Conservation (phyloP, 2,888 invertebrate species). For the Cephus nigrinus region DNA sequence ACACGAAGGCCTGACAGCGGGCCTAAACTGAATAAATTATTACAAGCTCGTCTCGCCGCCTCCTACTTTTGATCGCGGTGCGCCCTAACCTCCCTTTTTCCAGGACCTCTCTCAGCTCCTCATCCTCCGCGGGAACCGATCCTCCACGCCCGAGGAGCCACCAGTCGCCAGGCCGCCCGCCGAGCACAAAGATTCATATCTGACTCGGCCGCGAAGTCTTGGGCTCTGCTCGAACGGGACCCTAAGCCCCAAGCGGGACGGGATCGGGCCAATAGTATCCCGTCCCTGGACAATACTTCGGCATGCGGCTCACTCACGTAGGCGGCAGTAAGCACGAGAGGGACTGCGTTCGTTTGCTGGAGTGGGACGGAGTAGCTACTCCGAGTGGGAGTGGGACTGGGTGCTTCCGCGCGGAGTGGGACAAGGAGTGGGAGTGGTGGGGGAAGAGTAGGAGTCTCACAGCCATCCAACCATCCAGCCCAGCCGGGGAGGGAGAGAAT, state of each 20-base stretch:
- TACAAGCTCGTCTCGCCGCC: slow-evolving; percentile 40
- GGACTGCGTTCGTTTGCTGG: background rate
- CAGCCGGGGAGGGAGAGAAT: slow-evolving; percentile 30
- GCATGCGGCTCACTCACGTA: slow-evolving; percentile 28
- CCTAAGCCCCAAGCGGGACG: slow-evolving; percentile 59
- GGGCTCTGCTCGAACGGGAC: slow-evolving; percentile 58
- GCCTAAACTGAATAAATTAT: slow-evolving; percentile 63
- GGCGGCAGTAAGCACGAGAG: slow-evolving; percentile 18
- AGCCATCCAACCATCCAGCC: background rate
- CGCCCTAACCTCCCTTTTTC: slow-evolving; percentile 9
- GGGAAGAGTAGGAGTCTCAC: slow-evolving; percentile 23
- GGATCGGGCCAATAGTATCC: slow-evolving; percentile 51
- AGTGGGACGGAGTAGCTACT: slow-evolving; percentile 1
- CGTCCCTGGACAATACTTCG: slow-evolving; percentile 36
- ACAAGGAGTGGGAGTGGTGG: slow-evolving; percentile 9
- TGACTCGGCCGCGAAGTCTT: slow-evolving; percentile 47
- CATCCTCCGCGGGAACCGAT: background rate
- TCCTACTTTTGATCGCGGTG: slow-evolving; percentile 30
- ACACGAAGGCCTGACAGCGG: slow-evolving; percentile 36
- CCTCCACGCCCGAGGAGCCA: background rate
- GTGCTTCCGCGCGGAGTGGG: slow-evolving; percentile 16
- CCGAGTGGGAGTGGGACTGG: slow-evolving; percentile 25
- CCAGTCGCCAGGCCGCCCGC: slow-evolving; percentile 37
- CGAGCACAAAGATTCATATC: slow-evolving; percentile 58
- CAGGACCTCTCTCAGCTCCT: background rate